Percentiles rank a stretch among this genome's conserved stretches.
Evolutionary conservation across 2,888 invertebrate genomes (phyloP).

Genomic region (Trissoscelio sp.): DNA sequence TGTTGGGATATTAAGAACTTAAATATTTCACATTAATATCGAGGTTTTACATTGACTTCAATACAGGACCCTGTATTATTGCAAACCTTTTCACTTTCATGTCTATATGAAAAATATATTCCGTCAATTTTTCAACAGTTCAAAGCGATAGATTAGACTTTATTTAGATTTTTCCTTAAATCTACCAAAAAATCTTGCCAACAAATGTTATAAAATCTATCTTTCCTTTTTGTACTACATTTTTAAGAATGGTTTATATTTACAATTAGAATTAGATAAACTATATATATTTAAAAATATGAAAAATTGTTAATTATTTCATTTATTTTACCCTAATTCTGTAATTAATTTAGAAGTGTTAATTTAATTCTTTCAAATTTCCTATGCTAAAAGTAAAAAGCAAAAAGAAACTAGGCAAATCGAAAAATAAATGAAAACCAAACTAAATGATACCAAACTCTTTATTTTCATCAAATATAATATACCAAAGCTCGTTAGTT

Average conservation of each 20-base stretch:
- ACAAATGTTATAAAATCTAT: not conserved
- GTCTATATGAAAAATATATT: slow-evolving; percentile 21
- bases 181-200: not conserved
- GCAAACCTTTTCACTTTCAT: slow-evolving; percentile 17
- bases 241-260: not conserved
- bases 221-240: not conserved
- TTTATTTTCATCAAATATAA: slow-evolving; percentile 50
- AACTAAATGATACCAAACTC: slow-evolving; percentile 34
- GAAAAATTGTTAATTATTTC: no score
- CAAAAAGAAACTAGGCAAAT: slow-evolving; percentile 14
- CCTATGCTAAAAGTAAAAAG: slow-evolving; percentile 5
- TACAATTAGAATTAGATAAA: not conserved
- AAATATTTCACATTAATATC: no score
- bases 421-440: slow-evolving; percentile 13
- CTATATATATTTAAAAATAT: not conserved
- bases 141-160: not conserved
- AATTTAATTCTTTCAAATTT: not conserved
- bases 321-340: no score
- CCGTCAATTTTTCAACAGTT: not conserved
- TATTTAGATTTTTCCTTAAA: not conserved
- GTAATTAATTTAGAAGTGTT: not conserved
- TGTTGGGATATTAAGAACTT: no score
- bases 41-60: slow-evolving; percentile 28
- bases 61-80: slow-evolving; percentile 34
- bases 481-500: slow-evolving; percentile 49